Conservation (phyloP, 2,888 invertebrate genomes). For the Coleophora flavipennella region DNA sequence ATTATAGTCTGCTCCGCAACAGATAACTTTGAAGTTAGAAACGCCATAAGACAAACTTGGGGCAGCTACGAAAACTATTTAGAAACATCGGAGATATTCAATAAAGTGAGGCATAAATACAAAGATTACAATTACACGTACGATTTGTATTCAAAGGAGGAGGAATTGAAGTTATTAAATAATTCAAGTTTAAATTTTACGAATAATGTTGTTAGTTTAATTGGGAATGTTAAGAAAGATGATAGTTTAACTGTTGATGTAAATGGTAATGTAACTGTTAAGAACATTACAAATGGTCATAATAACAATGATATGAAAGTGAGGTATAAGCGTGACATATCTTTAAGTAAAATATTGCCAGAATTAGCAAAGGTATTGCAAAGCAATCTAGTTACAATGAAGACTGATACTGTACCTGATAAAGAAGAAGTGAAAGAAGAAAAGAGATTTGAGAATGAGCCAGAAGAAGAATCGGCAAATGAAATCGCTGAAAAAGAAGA, state of each 20-base stretch:
- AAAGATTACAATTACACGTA: conserved; percentile 50
- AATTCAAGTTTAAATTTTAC: neutral
- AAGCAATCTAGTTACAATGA: conserved; percentile 28
- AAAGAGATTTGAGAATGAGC: conserved; percentile 42
- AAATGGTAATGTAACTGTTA: neutral
- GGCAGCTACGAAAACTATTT: conserved; percentile 62
- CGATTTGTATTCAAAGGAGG: conserved; percentile 32
- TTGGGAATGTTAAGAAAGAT: conserved; percentile 15
- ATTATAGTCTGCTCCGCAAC: conserved; percentile 85
- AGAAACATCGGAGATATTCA: conserved; percentile 34
- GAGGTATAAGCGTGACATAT: conserved; percentile 37
- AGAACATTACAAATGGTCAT: neutral
- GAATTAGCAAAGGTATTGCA: conserved; percentile 49
- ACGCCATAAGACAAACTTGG: conserved; percentile 82
- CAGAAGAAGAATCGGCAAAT: conserved; percentile 38
- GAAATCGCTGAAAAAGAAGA: no score
- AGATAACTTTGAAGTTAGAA: conserved; percentile 75
- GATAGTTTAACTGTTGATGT: neutral
- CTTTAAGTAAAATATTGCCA: conserved; percentile 41
- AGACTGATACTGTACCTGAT: conserved; percentile 32
- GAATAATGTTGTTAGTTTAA: conserved; percentile 17
- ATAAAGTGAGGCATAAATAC: conserved; percentile 37
- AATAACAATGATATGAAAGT: neutral
- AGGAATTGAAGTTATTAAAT: conserved; percentile 1
- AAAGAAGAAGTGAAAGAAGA: conserved; percentile 32